Percentiles rank a stretch among this genome's conserved stretches.
Evolutionary conservation across 2,888 invertebrate species (phyloP).

Genomic region (Eudasyphora cyanicolor): DNA sequence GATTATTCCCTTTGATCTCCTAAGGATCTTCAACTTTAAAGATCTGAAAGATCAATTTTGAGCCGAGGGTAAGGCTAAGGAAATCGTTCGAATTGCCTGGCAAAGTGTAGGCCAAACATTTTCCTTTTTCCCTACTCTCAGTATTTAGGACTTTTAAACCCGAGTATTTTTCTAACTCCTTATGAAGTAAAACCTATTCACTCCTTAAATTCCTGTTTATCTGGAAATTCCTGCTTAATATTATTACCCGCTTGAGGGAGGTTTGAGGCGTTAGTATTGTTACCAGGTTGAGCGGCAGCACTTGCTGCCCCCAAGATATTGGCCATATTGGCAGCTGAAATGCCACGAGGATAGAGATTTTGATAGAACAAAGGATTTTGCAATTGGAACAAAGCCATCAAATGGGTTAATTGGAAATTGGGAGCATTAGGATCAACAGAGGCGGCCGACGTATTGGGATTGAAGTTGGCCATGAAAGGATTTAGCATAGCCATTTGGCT

Average conservation of each 20-base stretch:
- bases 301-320: conserved; percentile 63
- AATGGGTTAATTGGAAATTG: conserved; percentile 77
- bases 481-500: conserved; percentile 63
- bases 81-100: background rate
- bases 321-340: conserved; percentile 68
- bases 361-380: conserved; percentile 79
- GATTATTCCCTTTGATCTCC: background rate
- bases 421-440: conserved; percentile 70
- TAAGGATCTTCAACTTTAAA: background rate
- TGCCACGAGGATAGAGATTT: conserved; percentile 76
- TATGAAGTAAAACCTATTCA: conserved; percentile 36
- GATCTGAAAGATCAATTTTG: conserved; percentile 8
- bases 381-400: conserved; percentile 78
- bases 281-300: background rate
- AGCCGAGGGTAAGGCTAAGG: background rate
- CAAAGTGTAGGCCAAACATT: background rate
- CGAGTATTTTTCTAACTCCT: background rate
- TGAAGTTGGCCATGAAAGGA: conserved; percentile 71
- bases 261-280: background rate
- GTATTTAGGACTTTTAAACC: conserved; percentile 21
- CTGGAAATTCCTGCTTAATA: conserved; percentile 55
- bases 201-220: conserved; percentile 60
- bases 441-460: conserved; percentile 64
- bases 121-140: conserved; percentile 5
- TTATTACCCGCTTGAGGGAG: background rate